A percentile compares a stretch with the other conserved stretches of the same genome.
Evolutionary conservation across 2,888 invertebrate species (phyloP).

Genomic region (Rotaria sp.): DNA sequence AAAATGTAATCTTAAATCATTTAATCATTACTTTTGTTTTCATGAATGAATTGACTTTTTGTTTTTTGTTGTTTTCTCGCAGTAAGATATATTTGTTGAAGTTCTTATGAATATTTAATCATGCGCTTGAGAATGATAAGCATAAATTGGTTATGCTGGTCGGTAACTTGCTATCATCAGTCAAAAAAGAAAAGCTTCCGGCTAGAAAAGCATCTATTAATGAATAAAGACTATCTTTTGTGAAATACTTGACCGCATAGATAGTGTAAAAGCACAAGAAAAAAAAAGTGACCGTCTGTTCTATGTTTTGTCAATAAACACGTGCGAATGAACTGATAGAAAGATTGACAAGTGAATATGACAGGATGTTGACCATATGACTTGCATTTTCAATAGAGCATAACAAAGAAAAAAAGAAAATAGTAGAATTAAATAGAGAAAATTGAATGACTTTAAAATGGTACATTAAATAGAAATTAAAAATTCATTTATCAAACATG

Average conservation of each 20-base stretch:
- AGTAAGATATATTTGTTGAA: neutral
- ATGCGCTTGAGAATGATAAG: neutral
- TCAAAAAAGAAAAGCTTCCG: neutral
- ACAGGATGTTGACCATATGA: conserved; percentile 14
- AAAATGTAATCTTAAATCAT: neutral
- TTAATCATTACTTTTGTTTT: conserved; percentile 1
- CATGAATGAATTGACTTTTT: neutral
- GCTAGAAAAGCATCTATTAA: conserved; percentile 4
- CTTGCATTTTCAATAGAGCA: conserved; percentile 1
- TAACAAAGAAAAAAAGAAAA: neutral
- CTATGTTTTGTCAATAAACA: conserved; percentile 12
- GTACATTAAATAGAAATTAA: conserved; percentile 10
- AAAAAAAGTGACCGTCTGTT: neutral
- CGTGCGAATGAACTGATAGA: conserved; percentile 2
- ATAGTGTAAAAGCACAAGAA: neutral
- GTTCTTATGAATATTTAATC: neutral
- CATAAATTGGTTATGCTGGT: conserved; percentile 4
- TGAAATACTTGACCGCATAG: conserved; percentile 11
- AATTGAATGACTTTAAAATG: conserved; percentile 3
- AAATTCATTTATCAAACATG: neutral
- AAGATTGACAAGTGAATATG: conserved; percentile 4
- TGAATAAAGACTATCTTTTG: neutral
- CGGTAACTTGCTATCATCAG: neutral
- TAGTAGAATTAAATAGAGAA: neutral
- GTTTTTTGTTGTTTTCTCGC: too few species aligned